Evolutionary conservation across 2,113 vertebrate genomes (phyloP).

Genomic region (Aleadryas rufinucha): DNA sequence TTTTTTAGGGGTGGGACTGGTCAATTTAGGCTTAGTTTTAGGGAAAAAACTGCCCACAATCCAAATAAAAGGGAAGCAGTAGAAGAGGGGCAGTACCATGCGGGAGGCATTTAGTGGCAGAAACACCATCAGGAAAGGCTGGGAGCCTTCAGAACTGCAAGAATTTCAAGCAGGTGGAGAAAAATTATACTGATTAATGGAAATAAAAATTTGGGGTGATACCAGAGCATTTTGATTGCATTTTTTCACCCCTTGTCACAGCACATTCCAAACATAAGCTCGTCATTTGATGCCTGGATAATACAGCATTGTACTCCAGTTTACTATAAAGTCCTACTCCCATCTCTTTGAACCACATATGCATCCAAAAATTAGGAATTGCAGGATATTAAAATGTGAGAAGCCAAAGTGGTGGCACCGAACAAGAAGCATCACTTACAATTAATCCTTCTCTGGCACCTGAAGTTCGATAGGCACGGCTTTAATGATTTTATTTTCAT

Average conservation of each 20-base stretch:
- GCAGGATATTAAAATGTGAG: background rate
- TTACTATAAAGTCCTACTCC: background rate
- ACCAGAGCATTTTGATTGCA: background rate
- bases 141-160: background rate
- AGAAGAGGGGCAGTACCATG: background rate
- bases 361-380: background rate
- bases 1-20: background rate
- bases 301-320: background rate
- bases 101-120: background rate
- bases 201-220: background rate
- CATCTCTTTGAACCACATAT: background rate
- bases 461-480: accelerated
- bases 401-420: background rate
- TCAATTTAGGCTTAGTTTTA: background rate
- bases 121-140: background rate
- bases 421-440: background rate
- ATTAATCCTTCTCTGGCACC: background rate
- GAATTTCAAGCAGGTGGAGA: background rate
- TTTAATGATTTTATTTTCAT: background rate
- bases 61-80: background rate
- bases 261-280: background rate
- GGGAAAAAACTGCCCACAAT: accelerated
- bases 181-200: background rate
- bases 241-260: background rate
- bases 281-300: background rate